Percentiles rank a stretch among this genome's conserved stretches.
Conservation (phyloP, 2,797 vertebrate genomes). For the Enteromius anoplus region DNA sequence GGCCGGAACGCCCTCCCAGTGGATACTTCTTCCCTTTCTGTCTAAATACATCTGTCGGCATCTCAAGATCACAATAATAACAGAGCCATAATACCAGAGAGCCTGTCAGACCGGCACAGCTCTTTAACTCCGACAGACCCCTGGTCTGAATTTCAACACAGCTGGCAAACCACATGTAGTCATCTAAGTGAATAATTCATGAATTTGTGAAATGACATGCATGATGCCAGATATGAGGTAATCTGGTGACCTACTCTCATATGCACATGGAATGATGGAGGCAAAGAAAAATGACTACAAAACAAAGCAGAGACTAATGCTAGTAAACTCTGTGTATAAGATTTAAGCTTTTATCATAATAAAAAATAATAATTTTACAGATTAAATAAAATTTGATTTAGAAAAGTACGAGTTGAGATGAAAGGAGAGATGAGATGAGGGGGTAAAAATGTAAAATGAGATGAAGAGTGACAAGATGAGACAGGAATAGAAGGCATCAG, state of each 20-base stretch:
- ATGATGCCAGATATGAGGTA: conserved; percentile 38
- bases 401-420: background rate
- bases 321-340: background rate
- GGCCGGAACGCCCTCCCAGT: conserved; percentile 15
- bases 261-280: conserved; percentile 23
- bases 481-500: background rate
- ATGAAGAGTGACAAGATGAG: background rate
- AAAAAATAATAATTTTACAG: background rate
- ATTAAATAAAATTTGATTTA: conserved; percentile 65
- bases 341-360: background rate
- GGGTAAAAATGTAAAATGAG: background rate
- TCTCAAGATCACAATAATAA: conserved; percentile 35
- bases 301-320: background rate
- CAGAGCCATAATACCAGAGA: conserved; percentile 37
- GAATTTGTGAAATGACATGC: conserved; percentile 19
- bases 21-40: conserved; percentile 44
- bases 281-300: background rate
- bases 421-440: background rate
- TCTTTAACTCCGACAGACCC: conserved; percentile 48
- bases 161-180: conserved; percentile 27
- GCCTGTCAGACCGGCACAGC: conserved; percentile 31
- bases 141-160: conserved; percentile 48
- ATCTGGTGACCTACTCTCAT: conserved; percentile 32
- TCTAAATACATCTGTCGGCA: conserved; percentile 38
- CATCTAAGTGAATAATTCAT: conserved; percentile 8